Evolutionary conservation across 1,140 invertebrate genomes (phyloP), one percentile per base, ranked within the genome.

Genomic region (Sminthurinus signatus): DNA sequence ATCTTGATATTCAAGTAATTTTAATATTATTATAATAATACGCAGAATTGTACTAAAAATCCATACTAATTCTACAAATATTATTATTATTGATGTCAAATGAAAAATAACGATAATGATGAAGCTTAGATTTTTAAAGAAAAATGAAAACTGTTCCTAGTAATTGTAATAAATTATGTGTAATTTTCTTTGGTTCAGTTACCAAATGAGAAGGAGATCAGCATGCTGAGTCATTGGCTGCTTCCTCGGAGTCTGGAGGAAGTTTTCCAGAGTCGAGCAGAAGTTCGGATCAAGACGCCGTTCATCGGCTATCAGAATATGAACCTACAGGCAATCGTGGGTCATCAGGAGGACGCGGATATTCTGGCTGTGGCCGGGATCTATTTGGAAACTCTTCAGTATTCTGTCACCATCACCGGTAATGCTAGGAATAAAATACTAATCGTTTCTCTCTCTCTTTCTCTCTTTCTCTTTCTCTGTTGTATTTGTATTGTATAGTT

Each of bases 1-100:
- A 72, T 51, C 25, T 69, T 29, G 70, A 72, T 42, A 62, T 72
- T 62, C 70, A 72, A 67, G 70, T 72, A 60, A 25, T 23, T 23
- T 19, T 25, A n/a, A n/a, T n/a, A n/a, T n/a, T n/a, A n/a, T n/a
- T n/a, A n/a, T n/a, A n/a, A n/a, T n/a, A n/a, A n/a, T n/a, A n/a
- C n/a, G n/a, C n/a, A n/a, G n/a, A n/a, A n/a, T n/a, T n/a, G n/a
- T n/a, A n/a, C n/a, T n/a, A n/a, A n/a, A n/a, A n/a, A n/a, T n/a
- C n/a, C n/a, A n/a, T n/a, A n/a, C n/a, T n/a, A n/a, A n/a, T n/a
- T n/a, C n/a, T n/a, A n/a, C n/a, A n/a, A n/a, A n/a, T n/a, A n/a
- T n/a, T n/a, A n/a, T n/a, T n/a, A n/a, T n/a, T n/a, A n/a, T n/a
- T n/a, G n/a, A n/a, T n/a, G n/a, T n/a, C n/a, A n/a, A n/a, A n/a